Conservation (phyloP, 2,797 vertebrate species). For the Setipinna tenuifilis region DNA sequence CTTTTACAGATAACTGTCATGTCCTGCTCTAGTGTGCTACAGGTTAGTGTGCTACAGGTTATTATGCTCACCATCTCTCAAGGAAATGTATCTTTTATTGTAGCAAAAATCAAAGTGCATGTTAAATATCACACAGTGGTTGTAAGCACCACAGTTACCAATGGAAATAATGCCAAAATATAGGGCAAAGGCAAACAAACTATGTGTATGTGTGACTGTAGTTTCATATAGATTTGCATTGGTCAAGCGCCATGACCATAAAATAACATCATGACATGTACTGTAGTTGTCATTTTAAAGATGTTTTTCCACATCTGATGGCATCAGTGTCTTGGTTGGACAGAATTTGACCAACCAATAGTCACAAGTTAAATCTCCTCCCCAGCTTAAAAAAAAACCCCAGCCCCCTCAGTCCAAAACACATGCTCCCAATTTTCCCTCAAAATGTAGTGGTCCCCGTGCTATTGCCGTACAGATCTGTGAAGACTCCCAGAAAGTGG, state of each 20-base stretch:
- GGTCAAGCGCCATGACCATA: too few species aligned
- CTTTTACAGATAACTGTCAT: neutral
- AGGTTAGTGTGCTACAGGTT: too few species aligned
- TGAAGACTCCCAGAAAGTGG: neutral
- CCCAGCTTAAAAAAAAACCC: constrained; percentile 5
- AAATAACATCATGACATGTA: too few species aligned
- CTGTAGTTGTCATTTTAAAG: too few species aligned
- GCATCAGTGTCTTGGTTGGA: neutral
- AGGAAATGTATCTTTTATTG: neutral
- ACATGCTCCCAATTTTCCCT: constrained; percentile 57
- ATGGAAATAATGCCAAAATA: too few species aligned
- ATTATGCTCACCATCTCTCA: neutral
- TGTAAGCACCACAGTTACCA: neutral
- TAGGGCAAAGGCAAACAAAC: too few species aligned
- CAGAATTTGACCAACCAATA: constrained; percentile 4
- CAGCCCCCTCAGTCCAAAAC: constrained; percentile 42
- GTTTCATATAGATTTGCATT: too few species aligned
- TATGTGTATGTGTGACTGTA: too few species aligned
- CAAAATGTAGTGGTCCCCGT: constrained; percentile 41
- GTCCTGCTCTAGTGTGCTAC: neutral
- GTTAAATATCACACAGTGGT: neutral
- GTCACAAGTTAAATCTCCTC: constrained; percentile 37
- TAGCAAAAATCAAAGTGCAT: neutral
- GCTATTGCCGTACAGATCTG: constrained; percentile 9
- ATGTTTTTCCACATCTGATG: neutral